Conservation (phyloP, 2,113 vertebrate species). For the Hemichromis elongatus region DNA sequence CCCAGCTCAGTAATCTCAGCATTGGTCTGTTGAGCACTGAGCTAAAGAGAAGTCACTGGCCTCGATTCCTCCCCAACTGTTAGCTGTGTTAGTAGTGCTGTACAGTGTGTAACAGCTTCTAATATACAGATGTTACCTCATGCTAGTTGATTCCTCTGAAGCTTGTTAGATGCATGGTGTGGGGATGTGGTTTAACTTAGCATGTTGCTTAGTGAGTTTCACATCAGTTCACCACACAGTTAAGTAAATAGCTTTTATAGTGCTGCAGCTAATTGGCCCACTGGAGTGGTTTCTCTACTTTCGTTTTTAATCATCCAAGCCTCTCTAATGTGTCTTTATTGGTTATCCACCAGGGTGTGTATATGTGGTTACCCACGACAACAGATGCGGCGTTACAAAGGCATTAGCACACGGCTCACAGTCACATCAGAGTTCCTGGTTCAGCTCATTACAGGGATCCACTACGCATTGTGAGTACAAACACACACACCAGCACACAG, state of each 20-base stretch:
- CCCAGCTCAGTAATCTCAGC: conserved; percentile 12
- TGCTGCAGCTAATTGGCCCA: not conserved
- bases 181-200: not conserved
- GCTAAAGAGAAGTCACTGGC: conserved; percentile 9
- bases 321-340: not conserved
- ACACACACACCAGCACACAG: not conserved
- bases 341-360: conserved; percentile 80
- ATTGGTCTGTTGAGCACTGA: not conserved
- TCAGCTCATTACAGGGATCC: conserved; percentile 94
- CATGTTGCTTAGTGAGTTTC: not conserved
- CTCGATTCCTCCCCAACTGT: not conserved
- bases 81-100: not conserved
- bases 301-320: not conserved
- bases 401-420: conserved; percentile 84
- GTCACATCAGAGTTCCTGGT: conserved; percentile 96
- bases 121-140: not conserved
- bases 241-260: not conserved
- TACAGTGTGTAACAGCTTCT: not conserved
- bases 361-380: conserved; percentile 96
- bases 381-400: conserved; percentile 88
- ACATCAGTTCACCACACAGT: not conserved
- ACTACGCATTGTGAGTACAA: conserved; percentile 91
- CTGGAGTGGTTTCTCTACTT: not conserved
- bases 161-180: not conserved
- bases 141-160: not conserved